Evolutionary conservation across 2,888 invertebrate genomes (phyloP).

Genomic region (Hirtodrosophila duncani): DNA sequence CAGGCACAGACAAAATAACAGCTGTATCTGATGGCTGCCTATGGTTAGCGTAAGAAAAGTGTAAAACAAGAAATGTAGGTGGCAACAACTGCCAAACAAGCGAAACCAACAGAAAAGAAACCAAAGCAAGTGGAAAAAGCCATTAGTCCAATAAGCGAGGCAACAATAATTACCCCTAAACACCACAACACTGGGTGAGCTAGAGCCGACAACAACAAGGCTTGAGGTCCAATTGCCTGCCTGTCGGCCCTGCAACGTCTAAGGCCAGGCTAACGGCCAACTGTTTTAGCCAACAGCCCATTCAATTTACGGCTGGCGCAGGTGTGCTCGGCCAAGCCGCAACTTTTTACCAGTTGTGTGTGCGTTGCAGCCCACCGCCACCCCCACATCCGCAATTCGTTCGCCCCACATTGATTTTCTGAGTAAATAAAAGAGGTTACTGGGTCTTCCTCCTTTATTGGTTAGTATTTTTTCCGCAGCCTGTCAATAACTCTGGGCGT

Average conservation of each 20-base stretch:
- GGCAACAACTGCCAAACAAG: conserved; percentile 5
- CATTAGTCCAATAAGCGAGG: conserved; percentile 40
- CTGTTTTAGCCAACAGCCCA: too few relatives aligned
- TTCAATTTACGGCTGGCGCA: conserved; percentile 4
- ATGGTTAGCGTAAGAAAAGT: too few relatives aligned
- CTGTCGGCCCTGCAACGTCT: too few relatives aligned
- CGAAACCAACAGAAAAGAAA: conserved; percentile 18
- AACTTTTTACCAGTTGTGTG: conserved; percentile 16
- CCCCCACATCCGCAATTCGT: conserved; percentile 16
- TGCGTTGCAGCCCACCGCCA: conserved; percentile 15
- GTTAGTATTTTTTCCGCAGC: conserved; percentile 24
- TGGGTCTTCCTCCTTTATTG: conserved; percentile 28
- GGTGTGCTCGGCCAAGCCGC: conserved; percentile 5
- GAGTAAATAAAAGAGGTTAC: conserved; percentile 29
- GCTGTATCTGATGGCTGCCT: too few relatives aligned
- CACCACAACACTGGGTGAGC: too few relatives aligned
- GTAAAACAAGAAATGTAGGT: too few relatives aligned
- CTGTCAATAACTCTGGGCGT: conserved; percentile 33
- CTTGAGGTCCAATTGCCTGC: too few relatives aligned
- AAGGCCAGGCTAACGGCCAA: too few relatives aligned
- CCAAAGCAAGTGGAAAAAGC: conserved; percentile 24
- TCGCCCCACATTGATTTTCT: conserved; percentile 49
- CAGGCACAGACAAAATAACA: too few relatives aligned
- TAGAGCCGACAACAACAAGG: too few relatives aligned
- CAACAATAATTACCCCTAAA: conserved; percentile 5